Evolutionary conservation across 2,113 vertebrate genomes (phyloP).

Genomic region (Corythaeola cristata): DNA sequence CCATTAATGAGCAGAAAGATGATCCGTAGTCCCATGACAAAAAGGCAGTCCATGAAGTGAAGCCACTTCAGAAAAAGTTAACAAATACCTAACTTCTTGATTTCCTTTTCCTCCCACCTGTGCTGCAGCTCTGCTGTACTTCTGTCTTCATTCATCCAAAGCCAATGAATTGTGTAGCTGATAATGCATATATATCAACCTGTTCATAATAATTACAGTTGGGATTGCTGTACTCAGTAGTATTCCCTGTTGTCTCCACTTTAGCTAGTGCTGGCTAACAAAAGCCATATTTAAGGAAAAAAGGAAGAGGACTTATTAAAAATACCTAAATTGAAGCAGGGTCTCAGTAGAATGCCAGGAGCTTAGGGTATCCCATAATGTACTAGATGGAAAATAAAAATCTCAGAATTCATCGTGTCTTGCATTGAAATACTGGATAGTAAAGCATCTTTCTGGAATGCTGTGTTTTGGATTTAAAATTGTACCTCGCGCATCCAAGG

Average conservation of each 20-base stretch:
- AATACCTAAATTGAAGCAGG: constrained; percentile 9
- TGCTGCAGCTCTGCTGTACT: neutral
- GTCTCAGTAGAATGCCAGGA: constrained; percentile 12
- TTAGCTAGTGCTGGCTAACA: constrained; percentile 7
- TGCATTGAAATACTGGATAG: neutral
- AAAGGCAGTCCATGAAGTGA: neutral
- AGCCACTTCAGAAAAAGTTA: constrained; percentile 1
- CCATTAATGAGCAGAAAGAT: neutral
- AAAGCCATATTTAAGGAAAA: constrained; percentile 18
- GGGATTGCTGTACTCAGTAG: neutral
- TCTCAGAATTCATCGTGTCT: neutral
- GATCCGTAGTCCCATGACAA: neutral
- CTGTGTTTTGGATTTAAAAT: neutral
- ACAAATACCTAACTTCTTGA: neutral
- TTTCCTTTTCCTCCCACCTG: neutral
- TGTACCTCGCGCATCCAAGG: neutral
- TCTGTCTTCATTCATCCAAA: constrained; percentile 46
- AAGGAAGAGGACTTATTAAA: constrained; percentile 20
- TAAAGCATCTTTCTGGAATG: neutral
- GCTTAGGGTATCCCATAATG: neutral
- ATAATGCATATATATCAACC: constrained; percentile 38
- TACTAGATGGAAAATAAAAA: neutral
- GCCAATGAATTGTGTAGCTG: constrained; percentile 3
- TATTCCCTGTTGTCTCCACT: constrained; percentile 42
- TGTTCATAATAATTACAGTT: constrained; percentile 50